A percentile compares a stretch with the other conserved stretches of the same genome.
These are phyloP conservation scores for Cyanistes caeruleus DNA, from an alignment of 2,113 vertebrate species.

Conservation along the genomic window DNA sequence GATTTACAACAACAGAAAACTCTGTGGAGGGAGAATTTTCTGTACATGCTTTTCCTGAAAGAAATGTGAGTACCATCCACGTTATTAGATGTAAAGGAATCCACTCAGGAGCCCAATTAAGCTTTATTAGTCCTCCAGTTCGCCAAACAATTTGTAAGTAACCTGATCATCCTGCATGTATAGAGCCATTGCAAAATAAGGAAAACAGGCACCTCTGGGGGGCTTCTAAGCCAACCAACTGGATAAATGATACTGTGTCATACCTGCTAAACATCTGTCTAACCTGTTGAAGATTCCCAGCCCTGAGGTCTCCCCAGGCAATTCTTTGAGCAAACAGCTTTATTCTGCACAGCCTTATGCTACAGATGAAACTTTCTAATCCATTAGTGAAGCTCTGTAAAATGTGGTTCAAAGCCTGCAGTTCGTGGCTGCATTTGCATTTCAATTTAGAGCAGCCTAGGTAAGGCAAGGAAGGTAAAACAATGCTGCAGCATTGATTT, in stretches of 20 bases:
- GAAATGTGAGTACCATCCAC: background rate
- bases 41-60: background rate
- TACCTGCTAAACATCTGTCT: background rate
- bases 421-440: fast-evolving
- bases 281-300: background rate
- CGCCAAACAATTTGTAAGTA: background rate
- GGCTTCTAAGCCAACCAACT: background rate
- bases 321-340: background rate
- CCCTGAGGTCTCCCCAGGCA: background rate
- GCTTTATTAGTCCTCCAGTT: background rate
- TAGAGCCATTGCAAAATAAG: background rate
- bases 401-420: background rate
- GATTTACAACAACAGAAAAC: background rate
- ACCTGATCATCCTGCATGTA: background rate
- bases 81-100: background rate
- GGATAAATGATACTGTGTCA: background rate
- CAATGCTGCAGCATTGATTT: background rate
- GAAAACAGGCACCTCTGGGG: background rate
- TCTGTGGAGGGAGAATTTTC: background rate
- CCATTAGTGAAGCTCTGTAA: background rate
- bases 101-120: background rate
- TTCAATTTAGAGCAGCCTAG: background rate
- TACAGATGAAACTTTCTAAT: background rate
- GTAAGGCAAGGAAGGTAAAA: background rate
- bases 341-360: background rate